Evolutionary conservation across 2,113 vertebrate genomes (phyloP).

Genomic region (Phylloscopus whistleri): DNA sequence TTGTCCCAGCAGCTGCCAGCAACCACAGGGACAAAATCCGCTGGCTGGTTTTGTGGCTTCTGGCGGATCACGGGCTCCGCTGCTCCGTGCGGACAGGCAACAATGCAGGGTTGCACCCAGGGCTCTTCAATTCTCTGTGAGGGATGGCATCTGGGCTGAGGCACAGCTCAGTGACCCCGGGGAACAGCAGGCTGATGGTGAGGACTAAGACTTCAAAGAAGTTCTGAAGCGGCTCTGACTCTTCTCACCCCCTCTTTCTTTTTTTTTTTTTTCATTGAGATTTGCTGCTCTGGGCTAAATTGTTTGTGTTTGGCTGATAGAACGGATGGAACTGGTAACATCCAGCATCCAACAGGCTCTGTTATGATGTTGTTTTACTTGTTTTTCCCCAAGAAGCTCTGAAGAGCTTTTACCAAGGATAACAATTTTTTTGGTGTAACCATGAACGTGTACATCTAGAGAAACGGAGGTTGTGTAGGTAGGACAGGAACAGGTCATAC

Average conservation of each 20-base stretch:
- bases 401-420: not conserved
- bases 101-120: not conserved
- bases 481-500: not conserved
- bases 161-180: not conserved
- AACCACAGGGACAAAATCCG: not conserved
- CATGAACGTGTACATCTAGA: accelerated
- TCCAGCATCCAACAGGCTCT: not conserved
- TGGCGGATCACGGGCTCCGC: not conserved
- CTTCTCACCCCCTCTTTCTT: not conserved
- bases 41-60: not conserved
- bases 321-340: slow-evolving; percentile 31
- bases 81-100: not conserved
- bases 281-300: slow-evolving; percentile 31
- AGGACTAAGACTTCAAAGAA: not conserved
- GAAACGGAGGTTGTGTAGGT: not conserved
- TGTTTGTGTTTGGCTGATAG: slow-evolving; percentile 10
- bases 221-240: slow-evolving; percentile 3
- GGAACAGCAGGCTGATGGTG: not conserved
- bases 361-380: not conserved
- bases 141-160: not conserved
- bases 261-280: not conserved
- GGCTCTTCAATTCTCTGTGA: not conserved
- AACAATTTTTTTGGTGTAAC: not conserved
- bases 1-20: not conserved
- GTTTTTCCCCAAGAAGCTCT: not conserved